Conservation (phyloP, 2,888 invertebrate genomes). For the Dysmachus trigonus region DNA sequence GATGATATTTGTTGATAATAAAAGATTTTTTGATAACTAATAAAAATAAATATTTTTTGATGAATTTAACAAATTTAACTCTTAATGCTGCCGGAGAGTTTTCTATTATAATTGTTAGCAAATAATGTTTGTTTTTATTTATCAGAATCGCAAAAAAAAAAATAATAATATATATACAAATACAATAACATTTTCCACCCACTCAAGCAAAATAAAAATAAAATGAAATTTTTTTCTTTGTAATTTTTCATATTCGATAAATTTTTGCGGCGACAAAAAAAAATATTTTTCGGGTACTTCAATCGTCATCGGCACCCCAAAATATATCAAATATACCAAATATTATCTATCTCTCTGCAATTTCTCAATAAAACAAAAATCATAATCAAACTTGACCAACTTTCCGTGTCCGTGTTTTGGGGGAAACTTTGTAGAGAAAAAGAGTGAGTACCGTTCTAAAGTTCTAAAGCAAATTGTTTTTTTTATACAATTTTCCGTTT, state of each 20-base stretch:
- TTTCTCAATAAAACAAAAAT: constrained; percentile 8
- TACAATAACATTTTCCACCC: background rate
- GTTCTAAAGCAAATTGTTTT: background rate
- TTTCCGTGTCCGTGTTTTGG: constrained; percentile 4
- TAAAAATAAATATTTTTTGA: background rate
- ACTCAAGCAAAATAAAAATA: constrained; percentile 40
- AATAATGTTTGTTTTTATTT: background rate
- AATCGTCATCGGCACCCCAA: constrained; percentile 16
- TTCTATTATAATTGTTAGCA: background rate
- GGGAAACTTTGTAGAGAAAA: constrained; percentile 21
- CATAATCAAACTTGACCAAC: constrained; percentile 13
- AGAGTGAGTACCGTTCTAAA: constrained; percentile 9
- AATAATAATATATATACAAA: background rate
- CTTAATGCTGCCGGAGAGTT: constrained; percentile 30
- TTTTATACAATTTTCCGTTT: background rate
- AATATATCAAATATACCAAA: background rate
- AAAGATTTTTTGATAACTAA: constrained; percentile 4
- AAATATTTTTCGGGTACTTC: constrained; percentile 3
- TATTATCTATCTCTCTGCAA: background rate
- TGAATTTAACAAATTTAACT: background rate
- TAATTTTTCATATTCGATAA: constrained; percentile 38
- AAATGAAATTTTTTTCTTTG: constrained; percentile 11
- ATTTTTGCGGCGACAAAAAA: constrained; percentile 24
- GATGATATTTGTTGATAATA: background rate
- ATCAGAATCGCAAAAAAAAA: background rate